A percentile compares a stretch with the other conserved stretches of the same genome.
Evolutionary conservation across 2,888 invertebrate species (phyloP).

Genomic region (Leptopilina drosophilae): DNA sequence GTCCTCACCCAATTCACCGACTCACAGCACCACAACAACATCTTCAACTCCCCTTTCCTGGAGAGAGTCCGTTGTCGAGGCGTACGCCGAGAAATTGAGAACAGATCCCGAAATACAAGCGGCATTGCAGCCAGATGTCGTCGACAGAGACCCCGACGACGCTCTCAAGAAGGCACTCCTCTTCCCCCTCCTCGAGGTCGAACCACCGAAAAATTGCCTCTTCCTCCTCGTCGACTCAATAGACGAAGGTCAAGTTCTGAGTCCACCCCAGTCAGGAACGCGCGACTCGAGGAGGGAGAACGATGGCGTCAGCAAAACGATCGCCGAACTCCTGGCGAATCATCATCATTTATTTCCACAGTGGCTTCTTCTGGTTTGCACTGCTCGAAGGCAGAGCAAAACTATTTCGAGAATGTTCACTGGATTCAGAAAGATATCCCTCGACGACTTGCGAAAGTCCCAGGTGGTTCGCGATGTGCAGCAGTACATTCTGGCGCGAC

Average conservation of each 20-base stretch:
- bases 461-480: slow-evolving; percentile 97
- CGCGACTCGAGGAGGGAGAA: slow-evolving; percentile 76
- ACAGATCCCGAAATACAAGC: slow-evolving; percentile 90
- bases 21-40: slow-evolving; percentile 77
- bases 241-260: slow-evolving; percentile 83
- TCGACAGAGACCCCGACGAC: slow-evolving; percentile 93
- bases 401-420: slow-evolving; percentile 88
- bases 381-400: slow-evolving; percentile 91
- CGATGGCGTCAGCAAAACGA: slow-evolving; percentile 80
- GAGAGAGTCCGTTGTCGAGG: slow-evolving; percentile 84
- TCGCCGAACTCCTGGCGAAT: slow-evolving; percentile 90
- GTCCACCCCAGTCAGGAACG: slow-evolving; percentile 76
- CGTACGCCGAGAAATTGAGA: slow-evolving; percentile 88
- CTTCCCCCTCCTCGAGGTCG: slow-evolving; percentile 91
- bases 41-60: slow-evolving; percentile 79
- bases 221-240: slow-evolving; percentile 95
- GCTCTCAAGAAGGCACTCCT: slow-evolving; percentile 92
- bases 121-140: slow-evolving; percentile 87
- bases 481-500: slow-evolving; percentile 92
- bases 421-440: slow-evolving; percentile 92
- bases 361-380: slow-evolving; percentile 94
- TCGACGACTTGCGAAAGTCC: slow-evolving; percentile 93
- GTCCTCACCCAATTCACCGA: slow-evolving; percentile 64
- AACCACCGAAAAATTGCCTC: slow-evolving; percentile 90
- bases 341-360: slow-evolving; percentile 95